Conservation (phyloP, 2,888 invertebrate genomes). For the Poecilus cupreus region DNA sequence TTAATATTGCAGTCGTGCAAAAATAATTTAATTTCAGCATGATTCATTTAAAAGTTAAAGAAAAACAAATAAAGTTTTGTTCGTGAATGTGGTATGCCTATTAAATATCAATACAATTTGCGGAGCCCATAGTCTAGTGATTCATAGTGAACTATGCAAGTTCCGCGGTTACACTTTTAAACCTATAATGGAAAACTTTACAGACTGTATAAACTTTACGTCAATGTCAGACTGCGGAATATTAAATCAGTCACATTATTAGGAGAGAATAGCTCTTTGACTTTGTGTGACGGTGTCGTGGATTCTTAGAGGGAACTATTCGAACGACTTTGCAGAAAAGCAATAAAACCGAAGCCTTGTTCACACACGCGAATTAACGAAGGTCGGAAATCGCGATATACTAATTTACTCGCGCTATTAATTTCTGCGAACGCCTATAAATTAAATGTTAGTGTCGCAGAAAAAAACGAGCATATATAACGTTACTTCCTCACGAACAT, state of each 20-base stretch:
- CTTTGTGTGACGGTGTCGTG: conserved; percentile 1
- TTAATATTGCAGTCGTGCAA: too few relatives aligned
- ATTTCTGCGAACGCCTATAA: conserved; percentile 4
- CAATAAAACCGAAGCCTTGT: neutral
- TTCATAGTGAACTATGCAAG: too few relatives aligned
- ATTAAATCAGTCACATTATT: conserved; percentile 2
- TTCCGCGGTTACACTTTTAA: too few relatives aligned
- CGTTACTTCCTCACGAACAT: conserved; percentile 29
- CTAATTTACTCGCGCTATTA: conserved; percentile 15
- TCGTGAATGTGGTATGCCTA: too few relatives aligned
- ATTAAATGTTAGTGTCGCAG: conserved; percentile 12
- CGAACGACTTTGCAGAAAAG: conserved; percentile 25
- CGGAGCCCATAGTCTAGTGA: too few relatives aligned
- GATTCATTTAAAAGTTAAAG: too few relatives aligned
- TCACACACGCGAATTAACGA: conserved; percentile 19
- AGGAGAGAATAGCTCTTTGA: neutral
- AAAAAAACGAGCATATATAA: conserved; percentile 16
- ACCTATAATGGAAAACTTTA: too few relatives aligned
- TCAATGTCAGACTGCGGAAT: neutral
- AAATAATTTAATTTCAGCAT: too few relatives aligned
- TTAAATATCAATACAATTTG: too few relatives aligned
- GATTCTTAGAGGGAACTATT: neutral
- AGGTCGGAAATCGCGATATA: conserved; percentile 19
- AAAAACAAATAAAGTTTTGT: too few relatives aligned
- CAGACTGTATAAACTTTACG: neutral